phyloP scores from a whole-genome alignment of 2,113 vertebrate genomes.

The Saimiri boliviensis region DNA sequence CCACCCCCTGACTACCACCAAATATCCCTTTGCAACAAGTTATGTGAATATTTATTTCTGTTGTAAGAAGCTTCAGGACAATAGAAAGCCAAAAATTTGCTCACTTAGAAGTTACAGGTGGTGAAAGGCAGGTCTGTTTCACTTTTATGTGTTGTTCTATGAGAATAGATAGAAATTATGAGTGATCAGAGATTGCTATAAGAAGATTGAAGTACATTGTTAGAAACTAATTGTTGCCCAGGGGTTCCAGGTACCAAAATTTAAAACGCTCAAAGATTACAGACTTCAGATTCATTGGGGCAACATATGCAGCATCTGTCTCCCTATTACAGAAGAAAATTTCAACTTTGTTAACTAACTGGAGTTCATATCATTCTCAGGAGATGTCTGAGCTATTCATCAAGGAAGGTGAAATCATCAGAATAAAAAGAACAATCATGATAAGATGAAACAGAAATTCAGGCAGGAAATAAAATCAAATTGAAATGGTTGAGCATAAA shows the following conservation, averaged over 20 bases:
- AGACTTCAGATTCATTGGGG: neutral
- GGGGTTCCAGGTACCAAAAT: neutral
- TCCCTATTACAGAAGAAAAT: neutral
- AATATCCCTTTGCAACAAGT: neutral
- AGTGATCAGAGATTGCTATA: conserved; percentile 12
- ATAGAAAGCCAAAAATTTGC: neutral
- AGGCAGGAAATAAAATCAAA: neutral
- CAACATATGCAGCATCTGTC: neutral
- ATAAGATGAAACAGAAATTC: neutral
- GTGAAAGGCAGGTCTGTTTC: neutral
- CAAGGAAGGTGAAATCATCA: neutral
- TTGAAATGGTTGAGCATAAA: neutral
- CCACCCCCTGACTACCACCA: too few species aligned
- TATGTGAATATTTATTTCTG: neutral
- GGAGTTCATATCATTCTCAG: neutral
- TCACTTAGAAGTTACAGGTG: neutral
- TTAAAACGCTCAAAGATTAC: neutral
- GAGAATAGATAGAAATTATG: conserved; percentile 25
- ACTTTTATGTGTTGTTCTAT: conserved; percentile 57
- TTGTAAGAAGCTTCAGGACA: neutral
- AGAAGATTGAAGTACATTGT: neutral
- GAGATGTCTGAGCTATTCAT: neutral
- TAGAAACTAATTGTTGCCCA: conserved; percentile 49
- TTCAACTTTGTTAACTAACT: neutral
- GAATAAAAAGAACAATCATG: neutral